A percentile compares a stretch with the other conserved stretches of the same genome.
Conservation (phyloP, 2,113 vertebrate genomes). For the Lontra canadensis region DNA sequence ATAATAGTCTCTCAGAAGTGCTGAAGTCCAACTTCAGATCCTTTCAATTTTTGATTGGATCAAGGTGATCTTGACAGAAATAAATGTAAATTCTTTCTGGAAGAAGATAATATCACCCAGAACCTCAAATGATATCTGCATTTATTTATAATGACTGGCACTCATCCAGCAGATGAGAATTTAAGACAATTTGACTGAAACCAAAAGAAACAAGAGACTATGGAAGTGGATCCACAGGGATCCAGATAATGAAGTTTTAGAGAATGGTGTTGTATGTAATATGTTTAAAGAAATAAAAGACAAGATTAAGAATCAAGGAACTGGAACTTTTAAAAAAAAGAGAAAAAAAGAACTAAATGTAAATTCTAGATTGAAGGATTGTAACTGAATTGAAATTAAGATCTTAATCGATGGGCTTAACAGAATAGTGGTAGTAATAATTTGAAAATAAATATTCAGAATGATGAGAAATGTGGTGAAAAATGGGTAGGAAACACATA, state of each 20-base stretch:
- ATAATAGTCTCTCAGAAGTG: not conserved
- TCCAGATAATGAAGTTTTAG: not conserved
- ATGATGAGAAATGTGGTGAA: not conserved
- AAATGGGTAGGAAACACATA: not conserved
- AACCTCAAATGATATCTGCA: not conserved
- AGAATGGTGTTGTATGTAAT: not conserved
- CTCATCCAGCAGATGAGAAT: not conserved
- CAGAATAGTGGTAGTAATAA: not conserved
- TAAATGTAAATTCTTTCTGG: not conserved
- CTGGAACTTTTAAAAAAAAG: not conserved
- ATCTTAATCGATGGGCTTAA: not conserved
- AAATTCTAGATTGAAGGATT: not conserved
- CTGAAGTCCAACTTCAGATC: not conserved
- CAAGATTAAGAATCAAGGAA: not conserved
- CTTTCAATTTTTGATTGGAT: not conserved
- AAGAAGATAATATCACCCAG: not conserved
- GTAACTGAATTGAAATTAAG: not conserved
- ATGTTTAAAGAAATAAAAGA: not conserved
- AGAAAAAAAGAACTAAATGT: not conserved
- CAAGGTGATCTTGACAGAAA: not conserved
- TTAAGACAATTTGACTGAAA: not conserved
- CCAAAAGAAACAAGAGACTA: not conserved
- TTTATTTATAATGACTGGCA: not conserved
- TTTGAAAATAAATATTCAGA: not conserved
- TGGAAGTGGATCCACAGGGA: not conserved